Evolutionary conservation across 2,888 invertebrate genomes (phyloP), one percentile per base, ranked within the genome.

Genomic region (Sthenelais limicola): DNA sequence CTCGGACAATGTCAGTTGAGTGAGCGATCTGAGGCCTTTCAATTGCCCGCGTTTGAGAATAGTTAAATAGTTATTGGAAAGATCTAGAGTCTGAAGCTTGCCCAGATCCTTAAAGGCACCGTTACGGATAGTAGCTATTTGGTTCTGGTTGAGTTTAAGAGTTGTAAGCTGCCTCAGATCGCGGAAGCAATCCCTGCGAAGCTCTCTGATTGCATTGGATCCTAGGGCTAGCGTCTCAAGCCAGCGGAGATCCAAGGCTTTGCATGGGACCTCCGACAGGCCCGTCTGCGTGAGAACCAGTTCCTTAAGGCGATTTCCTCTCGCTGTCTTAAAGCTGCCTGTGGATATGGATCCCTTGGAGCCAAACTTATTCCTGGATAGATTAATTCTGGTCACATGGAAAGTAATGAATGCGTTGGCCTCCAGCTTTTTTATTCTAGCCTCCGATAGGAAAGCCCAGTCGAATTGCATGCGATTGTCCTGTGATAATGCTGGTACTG

Each of bases 361-460:
- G 24, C 7, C n/a, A 2, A 38, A 26, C 3, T 28, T 35, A 26
- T 43, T 62, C 9, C 62, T 43, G 62, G n/a, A 24, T 12, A 62
- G 24, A 24, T 28, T 62, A 26, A 62, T 35, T 38, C 62, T 35
- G 38, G 38, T 35, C 24, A 43, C 26, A 26, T 43, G 62, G 12
- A 62, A 18, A 24, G 35, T 62, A n/a, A 1, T n/a, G 62, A 62
- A 62, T 4, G 62, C 35, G 38, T 62, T 62, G 38, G 38, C 38
- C 38, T 62, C 38, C 7, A 62, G 5, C 5, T 26, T 18, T 1
- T 12, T 21, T 2, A 35, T 15, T 24, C 62, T 35, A 2, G 38
- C 24, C 38, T 24, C 38, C 4, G 28, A 9, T 24, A 62, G 3
- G 62, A 26, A 38, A 5, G 43, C 62, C 62, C 62, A 62, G 9